Conservation (phyloP, 2,113 vertebrate species). For the Taxidea taxus region DNA sequence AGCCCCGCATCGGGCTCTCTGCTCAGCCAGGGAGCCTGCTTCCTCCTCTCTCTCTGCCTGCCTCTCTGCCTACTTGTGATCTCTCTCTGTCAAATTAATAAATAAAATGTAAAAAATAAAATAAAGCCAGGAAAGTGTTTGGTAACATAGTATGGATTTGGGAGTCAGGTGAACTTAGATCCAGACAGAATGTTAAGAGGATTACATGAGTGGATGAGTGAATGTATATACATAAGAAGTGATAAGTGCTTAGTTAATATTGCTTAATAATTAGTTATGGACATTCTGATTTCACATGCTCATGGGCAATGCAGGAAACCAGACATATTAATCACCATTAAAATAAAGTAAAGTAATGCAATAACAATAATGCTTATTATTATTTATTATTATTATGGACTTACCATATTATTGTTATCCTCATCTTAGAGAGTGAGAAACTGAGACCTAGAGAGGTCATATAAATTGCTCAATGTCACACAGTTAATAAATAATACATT, state of each 20-base stretch:
- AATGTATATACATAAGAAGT: not conserved
- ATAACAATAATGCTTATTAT: not conserved
- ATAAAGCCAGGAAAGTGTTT: not conserved
- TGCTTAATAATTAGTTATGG: not conserved
- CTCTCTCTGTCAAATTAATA: too few relatives aligned
- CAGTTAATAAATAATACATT: not conserved
- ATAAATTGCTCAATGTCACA: not conserved
- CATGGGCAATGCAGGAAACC: not conserved
- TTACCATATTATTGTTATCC: not conserved
- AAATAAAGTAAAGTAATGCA: not conserved
- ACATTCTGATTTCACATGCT: not conserved
- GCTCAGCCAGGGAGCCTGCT: too few relatives aligned
- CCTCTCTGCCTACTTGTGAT: too few relatives aligned
- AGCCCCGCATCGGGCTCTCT: too few relatives aligned
- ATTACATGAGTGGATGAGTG: not conserved
- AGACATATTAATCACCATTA: not conserved
- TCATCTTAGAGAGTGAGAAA: not conserved
- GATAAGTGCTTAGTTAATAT: not conserved
- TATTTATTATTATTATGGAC: not conserved
- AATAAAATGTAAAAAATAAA: too few relatives aligned
- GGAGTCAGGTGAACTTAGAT: not conserved
- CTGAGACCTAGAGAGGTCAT: not conserved
- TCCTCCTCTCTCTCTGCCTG: too few relatives aligned
- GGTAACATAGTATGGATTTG: not conserved
- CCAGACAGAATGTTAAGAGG: not conserved